Conservation (phyloP, 2,888 invertebrate species). For the Sinopyrophorus schimmeli region DNA sequence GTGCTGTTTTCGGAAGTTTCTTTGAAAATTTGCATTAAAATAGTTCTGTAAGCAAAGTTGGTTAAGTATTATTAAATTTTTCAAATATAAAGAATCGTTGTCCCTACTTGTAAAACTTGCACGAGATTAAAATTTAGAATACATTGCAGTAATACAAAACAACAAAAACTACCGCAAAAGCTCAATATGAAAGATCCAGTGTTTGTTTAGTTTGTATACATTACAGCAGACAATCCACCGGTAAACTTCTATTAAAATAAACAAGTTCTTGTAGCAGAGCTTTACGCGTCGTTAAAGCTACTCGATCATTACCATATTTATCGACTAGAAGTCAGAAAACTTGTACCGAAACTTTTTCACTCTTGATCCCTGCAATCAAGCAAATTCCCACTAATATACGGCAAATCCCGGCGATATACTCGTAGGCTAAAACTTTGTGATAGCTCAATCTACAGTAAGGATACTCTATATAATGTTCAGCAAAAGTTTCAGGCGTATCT, state of each 20-base stretch:
- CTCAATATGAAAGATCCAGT: slow-evolving; percentile 21
- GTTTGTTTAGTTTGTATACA: slow-evolving; percentile 29
- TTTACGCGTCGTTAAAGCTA: slow-evolving; percentile 39
- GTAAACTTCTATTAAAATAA: slow-evolving; percentile 44
- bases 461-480: slow-evolving; percentile 44
- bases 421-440: slow-evolving; percentile 36
- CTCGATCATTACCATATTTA: slow-evolving; percentile 50
- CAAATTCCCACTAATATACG: slow-evolving; percentile 47
- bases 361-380: slow-evolving; percentile 46
- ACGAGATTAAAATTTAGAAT: too few species aligned
- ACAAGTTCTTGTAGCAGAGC: slow-evolving; percentile 44
- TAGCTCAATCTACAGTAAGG: slow-evolving; percentile 43
- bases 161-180: slow-evolving; percentile 11
- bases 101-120: too few species aligned
- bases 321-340: slow-evolving; percentile 42
- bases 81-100: too few species aligned
- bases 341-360: slow-evolving; percentile 40
- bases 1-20: too few species aligned
- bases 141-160: slow-evolving; percentile 2
- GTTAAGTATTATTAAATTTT: too few species aligned
- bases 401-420: slow-evolving; percentile 32
- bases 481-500: slow-evolving; percentile 50
- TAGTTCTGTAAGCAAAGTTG: too few species aligned
- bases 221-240: slow-evolving; percentile 22
- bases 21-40: too few species aligned